Conservation (phyloP, 2,113 vertebrate species). For the Mormoops blainvillei region DNA sequence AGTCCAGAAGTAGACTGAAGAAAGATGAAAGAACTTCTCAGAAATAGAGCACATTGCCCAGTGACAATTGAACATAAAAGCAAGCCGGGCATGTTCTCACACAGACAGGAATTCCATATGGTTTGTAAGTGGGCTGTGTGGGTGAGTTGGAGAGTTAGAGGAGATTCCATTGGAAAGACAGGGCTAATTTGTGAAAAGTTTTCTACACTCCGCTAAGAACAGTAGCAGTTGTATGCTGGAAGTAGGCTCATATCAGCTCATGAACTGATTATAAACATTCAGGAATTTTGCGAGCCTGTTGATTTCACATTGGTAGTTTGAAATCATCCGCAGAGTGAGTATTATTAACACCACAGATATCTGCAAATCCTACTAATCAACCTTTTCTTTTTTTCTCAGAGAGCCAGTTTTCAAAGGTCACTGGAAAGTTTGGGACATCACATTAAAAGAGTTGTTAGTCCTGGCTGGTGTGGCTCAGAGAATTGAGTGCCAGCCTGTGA, state of each 20-base stretch:
- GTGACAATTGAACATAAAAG: background rate
- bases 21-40: slow-evolving; percentile 21
- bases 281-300: background rate
- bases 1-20: background rate
- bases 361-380: background rate
- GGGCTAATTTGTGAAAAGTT: background rate
- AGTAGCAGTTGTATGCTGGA: background rate
- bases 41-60: background rate
- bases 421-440: background rate
- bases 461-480: no score
- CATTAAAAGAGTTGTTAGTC: background rate
- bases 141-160: background rate
- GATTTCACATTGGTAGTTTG: background rate
- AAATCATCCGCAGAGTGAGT: background rate
- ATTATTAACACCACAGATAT: background rate
- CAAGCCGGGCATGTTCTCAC: background rate
- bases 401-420: background rate
- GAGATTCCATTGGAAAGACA: background rate
- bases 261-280: background rate
- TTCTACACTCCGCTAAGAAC: background rate
- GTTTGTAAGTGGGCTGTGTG: background rate
- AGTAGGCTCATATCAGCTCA: background rate
- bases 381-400: background rate
- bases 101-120: background rate
- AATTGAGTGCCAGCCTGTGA: no score